Conservation (phyloP, 2,113 vertebrate species). For the Oceanites oceanicus region DNA sequence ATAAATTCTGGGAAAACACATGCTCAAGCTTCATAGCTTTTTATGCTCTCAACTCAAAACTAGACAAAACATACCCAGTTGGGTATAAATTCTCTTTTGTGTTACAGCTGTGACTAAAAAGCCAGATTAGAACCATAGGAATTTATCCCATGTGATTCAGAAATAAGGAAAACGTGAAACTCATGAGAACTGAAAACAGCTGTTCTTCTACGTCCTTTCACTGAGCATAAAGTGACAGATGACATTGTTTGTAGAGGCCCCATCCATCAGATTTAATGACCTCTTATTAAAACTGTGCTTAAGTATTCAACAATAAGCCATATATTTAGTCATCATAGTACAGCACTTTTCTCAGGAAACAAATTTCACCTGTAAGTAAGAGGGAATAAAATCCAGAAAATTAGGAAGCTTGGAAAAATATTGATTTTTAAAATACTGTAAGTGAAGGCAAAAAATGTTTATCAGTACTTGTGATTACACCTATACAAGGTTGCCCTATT, state of each 20-base stretch:
- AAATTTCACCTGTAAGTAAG: background rate
- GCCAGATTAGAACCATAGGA: background rate
- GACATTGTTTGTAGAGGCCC: background rate
- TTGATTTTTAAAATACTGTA: background rate
- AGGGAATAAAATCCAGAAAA: background rate
- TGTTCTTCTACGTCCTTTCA: background rate
- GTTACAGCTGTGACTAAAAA: background rate
- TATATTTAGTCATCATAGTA: background rate
- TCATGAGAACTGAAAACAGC: conserved; percentile 17
- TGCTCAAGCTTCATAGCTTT: background rate
- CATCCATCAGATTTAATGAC: background rate
- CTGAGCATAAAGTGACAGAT: background rate
- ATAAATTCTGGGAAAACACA: background rate
- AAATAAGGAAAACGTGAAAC: background rate
- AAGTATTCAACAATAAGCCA: background rate
- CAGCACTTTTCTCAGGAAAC: background rate
- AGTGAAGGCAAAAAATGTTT: background rate
- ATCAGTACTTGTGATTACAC: background rate
- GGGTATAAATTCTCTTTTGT: background rate
- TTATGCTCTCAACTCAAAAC: background rate
- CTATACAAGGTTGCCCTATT: background rate
- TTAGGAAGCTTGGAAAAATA: background rate
- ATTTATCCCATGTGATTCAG: background rate
- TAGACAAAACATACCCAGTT: background rate
- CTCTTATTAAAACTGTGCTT: background rate